Base-by-base conservation (phyloP, 2,888 invertebrate genomes). In the Lepidochrysops patricia region DNA sequence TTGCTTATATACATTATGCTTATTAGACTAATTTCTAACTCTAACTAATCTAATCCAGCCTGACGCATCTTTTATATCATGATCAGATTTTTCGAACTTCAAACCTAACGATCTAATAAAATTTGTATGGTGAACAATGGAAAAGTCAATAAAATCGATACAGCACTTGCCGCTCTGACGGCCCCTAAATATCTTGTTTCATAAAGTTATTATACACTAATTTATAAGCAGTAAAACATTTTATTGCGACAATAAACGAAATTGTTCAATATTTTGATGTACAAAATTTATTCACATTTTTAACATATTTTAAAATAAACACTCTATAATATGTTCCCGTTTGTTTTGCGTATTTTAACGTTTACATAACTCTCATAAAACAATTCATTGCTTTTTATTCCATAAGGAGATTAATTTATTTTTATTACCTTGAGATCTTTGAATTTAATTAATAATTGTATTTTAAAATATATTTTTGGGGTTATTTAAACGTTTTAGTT, bases 391-490 rank as follows among this genome's bases (percentile, higher is more conserved):
- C 19, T 43, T 43, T 43, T 43, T 43, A 43, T 43, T 43, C 43
- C 7, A 19, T 43, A 49, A 49, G 49, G 23, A 49, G 49, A 49
- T 49, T 50, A 27, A 52, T 27, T 26, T 52, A 27, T 19, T 54
- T 54, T 54, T 54, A 54, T 54, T 54, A 32, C 12, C 15, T 54
- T 29, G 15, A 19, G 19, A 19, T 29, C 29, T 29, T 27, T 32
- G 54, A 54, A 54, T 54, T 54, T 32, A 32, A 54, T 32, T 12
- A 29, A 29, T 32, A 32, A 32, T 54, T 32, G 12, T 54, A 54
- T 54, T 29, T 54, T 4, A 32, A 32, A 19, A 32, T 29, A 19
- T 29, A 9, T 54, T 7, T n/a, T 19, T 27, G 19, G 43, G 23
- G 19, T 19, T 19, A 54, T 54, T 54, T 54, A 13, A 15, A 29